These are phyloP conservation scores for Drosophila quasianomalipes DNA, from an alignment of 2,888 invertebrate species.

Conservation along the genomic window DNA sequence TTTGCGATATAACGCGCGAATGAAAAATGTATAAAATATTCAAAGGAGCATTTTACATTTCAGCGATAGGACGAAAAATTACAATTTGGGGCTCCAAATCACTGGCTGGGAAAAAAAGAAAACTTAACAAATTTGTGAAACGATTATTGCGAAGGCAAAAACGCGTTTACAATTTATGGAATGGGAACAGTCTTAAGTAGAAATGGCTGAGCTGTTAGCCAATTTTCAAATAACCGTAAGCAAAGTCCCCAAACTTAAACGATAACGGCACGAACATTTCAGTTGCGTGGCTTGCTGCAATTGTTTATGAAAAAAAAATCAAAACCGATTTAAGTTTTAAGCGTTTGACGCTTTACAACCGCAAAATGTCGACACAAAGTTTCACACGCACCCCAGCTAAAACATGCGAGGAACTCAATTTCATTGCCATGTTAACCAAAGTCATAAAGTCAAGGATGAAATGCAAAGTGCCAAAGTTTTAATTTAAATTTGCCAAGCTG, in stretches of 20 bases:
- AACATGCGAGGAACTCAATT: constrained; percentile 40
- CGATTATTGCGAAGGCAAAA: constrained; percentile 42
- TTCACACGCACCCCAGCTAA: constrained; percentile 58
- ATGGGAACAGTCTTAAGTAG: not conserved
- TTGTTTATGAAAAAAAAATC: constrained; percentile 20
- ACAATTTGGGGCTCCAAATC: constrained; percentile 12
- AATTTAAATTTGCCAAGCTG: constrained; percentile 72
- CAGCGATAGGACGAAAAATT: constrained; percentile 10
- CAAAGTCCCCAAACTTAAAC: constrained; percentile 49
- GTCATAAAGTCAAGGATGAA: constrained; percentile 78
- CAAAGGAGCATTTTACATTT: constrained; percentile 63
- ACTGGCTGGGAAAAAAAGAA: constrained; percentile 4
- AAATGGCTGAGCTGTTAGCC: constrained; percentile 9
- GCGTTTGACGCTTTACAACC: constrained; percentile 78
- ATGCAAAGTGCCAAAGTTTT: constrained; percentile 77
- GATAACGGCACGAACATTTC: constrained; percentile 57
- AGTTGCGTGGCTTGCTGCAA: constrained; percentile 28
- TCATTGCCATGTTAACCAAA: constrained; percentile 70
- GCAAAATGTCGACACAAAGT: constrained; percentile 77
- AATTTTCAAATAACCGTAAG: constrained; percentile 18
- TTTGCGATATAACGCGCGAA: constrained; percentile 70
- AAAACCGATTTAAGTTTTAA: constrained; percentile 77
- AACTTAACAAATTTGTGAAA: constrained; percentile 42
- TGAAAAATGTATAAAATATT: constrained; percentile 78
- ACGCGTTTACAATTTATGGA: constrained; percentile 34